Percentiles rank a stretch among this genome's conserved stretches.
Conservation (phyloP, 2,797 vertebrate species). For the Echiichthys vipera region DNA sequence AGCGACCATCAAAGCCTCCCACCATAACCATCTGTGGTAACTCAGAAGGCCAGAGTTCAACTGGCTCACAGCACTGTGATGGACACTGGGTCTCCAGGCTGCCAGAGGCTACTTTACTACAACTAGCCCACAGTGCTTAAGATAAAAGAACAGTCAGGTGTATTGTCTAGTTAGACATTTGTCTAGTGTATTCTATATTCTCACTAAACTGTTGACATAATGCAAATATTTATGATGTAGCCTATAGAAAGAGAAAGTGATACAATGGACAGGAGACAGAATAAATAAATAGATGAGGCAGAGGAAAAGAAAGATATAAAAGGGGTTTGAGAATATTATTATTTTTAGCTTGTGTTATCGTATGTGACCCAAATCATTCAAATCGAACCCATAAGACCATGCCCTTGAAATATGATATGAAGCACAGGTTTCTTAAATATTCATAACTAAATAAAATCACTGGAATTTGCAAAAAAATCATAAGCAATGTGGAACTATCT, state of each 20-base stretch:
- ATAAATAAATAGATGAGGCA: background rate
- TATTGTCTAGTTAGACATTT: constrained; percentile 13
- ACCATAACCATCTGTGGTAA: constrained; percentile 36
- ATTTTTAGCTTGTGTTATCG: background rate
- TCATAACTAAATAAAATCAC: background rate
- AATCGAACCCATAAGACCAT: background rate
- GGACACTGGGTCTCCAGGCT: constrained; percentile 16
- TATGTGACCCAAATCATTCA: background rate
- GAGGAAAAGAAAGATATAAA: background rate
- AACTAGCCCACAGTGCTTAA: constrained; percentile 8
- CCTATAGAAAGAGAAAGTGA: background rate
- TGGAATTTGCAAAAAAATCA: background rate
- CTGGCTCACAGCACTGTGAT: constrained; percentile 8
- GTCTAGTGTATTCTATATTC: background rate
- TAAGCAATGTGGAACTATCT: background rate
- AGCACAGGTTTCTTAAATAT: background rate
- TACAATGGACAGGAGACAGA: background rate
- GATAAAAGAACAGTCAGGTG: background rate
- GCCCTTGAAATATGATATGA: too few relatives aligned
- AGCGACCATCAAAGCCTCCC: constrained; percentile 15
- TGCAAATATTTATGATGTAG: background rate
- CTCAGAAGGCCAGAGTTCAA: constrained; percentile 37
- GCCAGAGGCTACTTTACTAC: constrained; percentile 5
- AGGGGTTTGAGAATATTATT: background rate
- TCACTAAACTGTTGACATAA: background rate